These are phyloP conservation scores for Orthosia cruda DNA, from an alignment of 2,888 invertebrate species.

Conservation along the genomic window DNA sequence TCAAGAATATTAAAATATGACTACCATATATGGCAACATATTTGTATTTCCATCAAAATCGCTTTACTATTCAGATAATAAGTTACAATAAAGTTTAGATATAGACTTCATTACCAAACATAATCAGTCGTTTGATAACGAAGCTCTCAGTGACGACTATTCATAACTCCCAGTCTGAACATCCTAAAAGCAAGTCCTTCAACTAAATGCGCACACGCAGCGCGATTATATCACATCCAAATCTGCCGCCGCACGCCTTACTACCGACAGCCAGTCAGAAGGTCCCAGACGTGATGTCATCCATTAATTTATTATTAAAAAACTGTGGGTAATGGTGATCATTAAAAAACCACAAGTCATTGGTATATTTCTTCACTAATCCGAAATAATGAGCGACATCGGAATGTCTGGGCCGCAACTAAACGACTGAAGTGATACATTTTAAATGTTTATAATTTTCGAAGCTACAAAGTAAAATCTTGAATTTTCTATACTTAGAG, in stretches of 20 bases:
- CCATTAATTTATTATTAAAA: background rate
- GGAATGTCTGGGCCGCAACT: constrained; percentile 34
- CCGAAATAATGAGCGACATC: constrained; percentile 37
- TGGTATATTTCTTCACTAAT: constrained; percentile 20
- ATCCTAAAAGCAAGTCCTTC: constrained; percentile 66
- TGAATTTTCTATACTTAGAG: constrained; percentile 26
- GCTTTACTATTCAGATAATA: constrained; percentile 37
- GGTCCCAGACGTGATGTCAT: constrained; percentile 43
- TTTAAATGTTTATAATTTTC: constrained; percentile 26
- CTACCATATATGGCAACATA: constrained; percentile 23
- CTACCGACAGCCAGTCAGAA: constrained; percentile 45
- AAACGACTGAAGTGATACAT: constrained; percentile 14
- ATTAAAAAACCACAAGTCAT: constrained; percentile 14
- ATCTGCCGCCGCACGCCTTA: constrained; percentile 78
- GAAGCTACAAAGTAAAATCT: constrained; percentile 9
- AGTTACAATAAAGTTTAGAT: constrained; percentile 34
- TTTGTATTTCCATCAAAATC: constrained; percentile 11
- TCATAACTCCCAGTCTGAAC: constrained; percentile 49
- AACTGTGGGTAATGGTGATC: background rate
- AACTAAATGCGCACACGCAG: constrained; percentile 68
- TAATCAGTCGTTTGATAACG: constrained; percentile 42
- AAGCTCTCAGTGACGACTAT: constrained; percentile 37
- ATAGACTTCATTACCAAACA: constrained; percentile 27
- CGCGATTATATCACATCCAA: constrained; percentile 87
- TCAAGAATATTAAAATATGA: constrained; percentile 8